Conservation (phyloP, 2,888 invertebrate species). For the Imbricaverruca yamaguchii region DNA sequence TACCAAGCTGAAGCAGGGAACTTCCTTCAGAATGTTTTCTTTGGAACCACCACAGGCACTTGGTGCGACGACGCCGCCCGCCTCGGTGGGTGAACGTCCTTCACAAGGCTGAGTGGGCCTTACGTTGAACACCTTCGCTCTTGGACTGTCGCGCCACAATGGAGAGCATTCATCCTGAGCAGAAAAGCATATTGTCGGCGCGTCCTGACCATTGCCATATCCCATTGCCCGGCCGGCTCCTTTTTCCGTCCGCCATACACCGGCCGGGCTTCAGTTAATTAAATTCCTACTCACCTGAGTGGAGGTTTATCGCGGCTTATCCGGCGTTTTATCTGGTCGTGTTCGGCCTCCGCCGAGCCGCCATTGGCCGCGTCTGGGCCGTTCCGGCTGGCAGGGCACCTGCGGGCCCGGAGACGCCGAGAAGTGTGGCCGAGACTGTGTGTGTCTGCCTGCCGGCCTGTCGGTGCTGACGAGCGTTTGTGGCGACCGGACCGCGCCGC, state of each 20-base stretch:
- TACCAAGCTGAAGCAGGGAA: no score
- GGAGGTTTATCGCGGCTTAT: background rate
- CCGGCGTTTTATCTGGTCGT: background rate
- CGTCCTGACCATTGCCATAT: background rate
- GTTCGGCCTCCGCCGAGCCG: background rate
- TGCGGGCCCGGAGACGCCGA: background rate
- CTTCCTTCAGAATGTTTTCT: no score
- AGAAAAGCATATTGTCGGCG: background rate
- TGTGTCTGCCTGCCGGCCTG: background rate
- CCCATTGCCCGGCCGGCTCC: background rate
- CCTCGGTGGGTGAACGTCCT: background rate
- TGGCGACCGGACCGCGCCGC: background rate
- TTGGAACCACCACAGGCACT: no score
- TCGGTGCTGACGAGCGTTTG: background rate
- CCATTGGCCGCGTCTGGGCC: background rate
- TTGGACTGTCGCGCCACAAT: background rate
- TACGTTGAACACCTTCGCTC: background rate
- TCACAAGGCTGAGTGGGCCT: background rate
- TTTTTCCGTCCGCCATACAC: background rate
- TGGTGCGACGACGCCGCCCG: no score
- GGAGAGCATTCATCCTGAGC: background rate
- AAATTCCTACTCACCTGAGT: constrained; percentile 4
- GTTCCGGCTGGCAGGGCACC: background rate
- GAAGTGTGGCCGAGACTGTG: background rate
- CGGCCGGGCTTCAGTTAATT: background rate